Percentiles rank a stretch among this genome's conserved stretches.
Conservation (phyloP, 2,888 invertebrate genomes). For the Caenorhabditis afra region DNA sequence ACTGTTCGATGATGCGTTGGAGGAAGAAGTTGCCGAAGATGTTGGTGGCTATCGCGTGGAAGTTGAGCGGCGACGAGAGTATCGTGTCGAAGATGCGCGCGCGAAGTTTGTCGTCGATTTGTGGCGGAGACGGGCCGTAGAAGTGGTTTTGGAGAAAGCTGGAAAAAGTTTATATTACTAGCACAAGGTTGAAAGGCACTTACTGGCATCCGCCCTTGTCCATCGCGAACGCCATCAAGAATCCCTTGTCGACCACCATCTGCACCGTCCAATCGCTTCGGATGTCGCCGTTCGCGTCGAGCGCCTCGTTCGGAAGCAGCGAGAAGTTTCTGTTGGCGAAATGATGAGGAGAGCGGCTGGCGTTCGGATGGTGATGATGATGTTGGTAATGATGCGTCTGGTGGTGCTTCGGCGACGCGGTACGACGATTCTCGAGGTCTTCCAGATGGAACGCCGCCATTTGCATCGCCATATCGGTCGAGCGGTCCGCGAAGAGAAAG, state of each 20-base stretch:
- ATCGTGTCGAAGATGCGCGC: slow-evolving; percentile 8
- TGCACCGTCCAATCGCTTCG: slow-evolving; percentile 33
- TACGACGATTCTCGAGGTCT: too few species aligned
- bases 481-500: too few species aligned
- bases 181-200: slow-evolving; percentile 10
- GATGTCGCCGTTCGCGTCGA: slow-evolving; percentile 52
- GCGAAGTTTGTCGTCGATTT: slow-evolving; percentile 18
- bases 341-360: too few species aligned
- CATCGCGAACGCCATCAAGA: slow-evolving; percentile 57
- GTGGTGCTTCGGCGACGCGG: too few species aligned
- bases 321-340: background rate
- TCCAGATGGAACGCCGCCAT: too few species aligned
- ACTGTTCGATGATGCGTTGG: slow-evolving; percentile 64
- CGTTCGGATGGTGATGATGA: too few species aligned
- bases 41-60: slow-evolving; percentile 18
- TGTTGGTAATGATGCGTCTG: too few species aligned
- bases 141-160: slow-evolving; percentile 58
- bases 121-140: slow-evolving; percentile 20
- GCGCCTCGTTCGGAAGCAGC: slow-evolving; percentile 31
- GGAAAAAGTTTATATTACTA: slow-evolving; percentile 2
- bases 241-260: slow-evolving; percentile 55
- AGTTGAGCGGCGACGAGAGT: background rate
- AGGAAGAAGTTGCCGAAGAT: slow-evolving; percentile 50
- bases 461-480: too few species aligned
- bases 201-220: slow-evolving; percentile 70